Percentiles rank a stretch among this genome's conserved stretches.
Evolutionary conservation across 2,113 vertebrate species (phyloP).

Genomic region (Zingel zingel): DNA sequence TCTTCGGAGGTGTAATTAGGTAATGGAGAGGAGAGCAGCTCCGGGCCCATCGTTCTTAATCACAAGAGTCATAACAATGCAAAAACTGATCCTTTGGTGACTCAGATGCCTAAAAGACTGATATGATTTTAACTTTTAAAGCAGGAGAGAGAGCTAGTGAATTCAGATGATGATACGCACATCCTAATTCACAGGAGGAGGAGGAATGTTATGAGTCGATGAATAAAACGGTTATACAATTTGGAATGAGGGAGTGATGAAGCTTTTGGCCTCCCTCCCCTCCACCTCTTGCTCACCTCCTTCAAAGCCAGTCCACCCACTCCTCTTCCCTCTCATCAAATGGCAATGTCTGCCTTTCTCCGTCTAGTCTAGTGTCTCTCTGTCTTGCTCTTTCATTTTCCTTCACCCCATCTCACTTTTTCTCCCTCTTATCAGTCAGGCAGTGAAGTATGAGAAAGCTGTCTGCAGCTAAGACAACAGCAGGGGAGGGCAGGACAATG

Average conservation of each 20-base stretch:
- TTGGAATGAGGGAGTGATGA: slow-evolving; percentile 36
- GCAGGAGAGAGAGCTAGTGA: slow-evolving; percentile 23
- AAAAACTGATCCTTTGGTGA: slow-evolving; percentile 69
- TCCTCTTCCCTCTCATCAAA: slow-evolving; percentile 37
- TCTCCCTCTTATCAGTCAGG: slow-evolving; percentile 50
- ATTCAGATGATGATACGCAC: slow-evolving; percentile 43
- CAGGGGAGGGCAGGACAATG: background rate
- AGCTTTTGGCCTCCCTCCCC: slow-evolving; percentile 13
- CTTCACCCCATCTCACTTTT: slow-evolving; percentile 9
- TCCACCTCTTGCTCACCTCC: slow-evolving; percentile 20
- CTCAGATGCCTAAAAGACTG: slow-evolving; percentile 46
- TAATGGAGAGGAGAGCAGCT: slow-evolving; percentile 66
- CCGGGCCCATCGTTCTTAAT: slow-evolving; percentile 61
- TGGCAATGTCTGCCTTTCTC: slow-evolving; percentile 16
- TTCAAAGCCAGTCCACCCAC: slow-evolving; percentile 51
- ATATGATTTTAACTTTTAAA: slow-evolving; percentile 53
- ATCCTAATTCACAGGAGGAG: slow-evolving; percentile 43
- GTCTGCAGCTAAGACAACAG: slow-evolving; percentile 46
- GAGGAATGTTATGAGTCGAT: slow-evolving; percentile 50
- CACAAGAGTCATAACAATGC: slow-evolving; percentile 68
- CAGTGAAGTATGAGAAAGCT: slow-evolving; percentile 58
- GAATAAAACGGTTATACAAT: slow-evolving; percentile 70
- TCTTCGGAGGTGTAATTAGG: slow-evolving; percentile 74
- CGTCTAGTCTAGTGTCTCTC: slow-evolving; percentile 17
- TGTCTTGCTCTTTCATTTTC: slow-evolving; percentile 34